Conservation (phyloP, 2,113 vertebrate genomes). For the Ranitomeya variabilis region DNA sequence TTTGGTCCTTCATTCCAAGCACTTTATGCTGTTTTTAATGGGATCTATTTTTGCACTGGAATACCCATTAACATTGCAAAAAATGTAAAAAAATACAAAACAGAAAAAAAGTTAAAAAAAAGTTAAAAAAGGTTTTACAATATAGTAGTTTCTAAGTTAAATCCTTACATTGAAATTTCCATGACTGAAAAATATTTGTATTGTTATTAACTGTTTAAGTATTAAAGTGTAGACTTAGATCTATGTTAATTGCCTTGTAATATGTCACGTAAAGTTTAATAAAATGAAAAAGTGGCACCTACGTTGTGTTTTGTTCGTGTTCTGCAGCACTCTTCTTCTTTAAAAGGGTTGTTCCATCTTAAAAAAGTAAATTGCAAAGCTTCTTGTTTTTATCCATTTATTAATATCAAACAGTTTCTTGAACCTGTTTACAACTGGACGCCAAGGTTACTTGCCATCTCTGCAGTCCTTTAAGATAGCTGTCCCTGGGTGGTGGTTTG, state of each 20-base stretch:
- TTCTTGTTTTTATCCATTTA: too few species aligned
- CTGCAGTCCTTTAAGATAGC: too few species aligned
- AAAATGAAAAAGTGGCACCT: conserved; percentile 74
- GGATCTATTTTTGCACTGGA: conserved; percentile 89
- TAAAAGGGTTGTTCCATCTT: too few species aligned
- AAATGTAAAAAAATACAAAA: conserved; percentile 34
- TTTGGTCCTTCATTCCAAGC: conserved; percentile 81
- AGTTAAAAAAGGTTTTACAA: conserved; percentile 68
- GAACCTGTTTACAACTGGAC: too few species aligned
- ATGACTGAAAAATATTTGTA: conserved; percentile 76
- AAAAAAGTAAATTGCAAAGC: too few species aligned
- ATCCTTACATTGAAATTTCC: conserved; percentile 75
- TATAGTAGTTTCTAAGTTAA: conserved; percentile 76
- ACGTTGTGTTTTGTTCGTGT: not conserved
- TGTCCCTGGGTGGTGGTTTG: too few species aligned
- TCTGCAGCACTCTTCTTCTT: too few species aligned
- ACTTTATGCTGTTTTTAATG: conserved; percentile 87
- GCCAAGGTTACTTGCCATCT: too few species aligned
- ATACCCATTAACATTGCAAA: conserved; percentile 79
- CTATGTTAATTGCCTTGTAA: conserved; percentile 73
- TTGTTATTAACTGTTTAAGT: conserved; percentile 78
- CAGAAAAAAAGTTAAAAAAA: conserved; percentile 25
- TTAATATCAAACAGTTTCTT: too few species aligned
- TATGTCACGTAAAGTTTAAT: conserved; percentile 71
- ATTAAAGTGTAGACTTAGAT: conserved; percentile 73